Conservation (phyloP, 2,113 vertebrate species). For the Macrotus californicus region DNA sequence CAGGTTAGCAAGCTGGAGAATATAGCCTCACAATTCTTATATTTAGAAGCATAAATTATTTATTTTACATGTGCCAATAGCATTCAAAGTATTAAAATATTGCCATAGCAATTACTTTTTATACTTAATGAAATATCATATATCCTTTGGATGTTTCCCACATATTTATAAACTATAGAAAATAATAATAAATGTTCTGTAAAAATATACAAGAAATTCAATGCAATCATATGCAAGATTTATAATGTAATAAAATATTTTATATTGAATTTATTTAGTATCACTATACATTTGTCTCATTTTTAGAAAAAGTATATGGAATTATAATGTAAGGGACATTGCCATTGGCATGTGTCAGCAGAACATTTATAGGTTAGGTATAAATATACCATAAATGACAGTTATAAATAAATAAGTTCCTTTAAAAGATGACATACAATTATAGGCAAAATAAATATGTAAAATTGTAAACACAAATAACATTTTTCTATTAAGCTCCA, state of each 20-base stretch:
- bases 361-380: slow-evolving; percentile 14
- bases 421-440: not conserved
- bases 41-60: slow-evolving; percentile 23
- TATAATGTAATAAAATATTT: not conserved
- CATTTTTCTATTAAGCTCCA: not conserved
- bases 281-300: not conserved
- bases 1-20: not conserved
- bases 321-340: not conserved
- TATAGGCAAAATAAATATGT: not conserved
- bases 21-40: not conserved
- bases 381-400: slow-evolving; percentile 9
- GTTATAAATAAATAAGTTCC: not conserved
- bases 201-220: not conserved
- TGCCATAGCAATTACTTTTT: not conserved
- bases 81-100: not conserved
- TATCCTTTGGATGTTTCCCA: not conserved
- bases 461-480: slow-evolving; percentile 3
- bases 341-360: not conserved
- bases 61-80: not conserved
- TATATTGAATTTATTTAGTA: not conserved
- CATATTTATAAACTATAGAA: not conserved
- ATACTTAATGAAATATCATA: not conserved
- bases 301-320: not conserved
- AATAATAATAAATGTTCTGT: not conserved
- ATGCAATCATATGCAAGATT: not conserved